Conservation (phyloP, 2,113 vertebrate genomes). For the Rhea americana region DNA sequence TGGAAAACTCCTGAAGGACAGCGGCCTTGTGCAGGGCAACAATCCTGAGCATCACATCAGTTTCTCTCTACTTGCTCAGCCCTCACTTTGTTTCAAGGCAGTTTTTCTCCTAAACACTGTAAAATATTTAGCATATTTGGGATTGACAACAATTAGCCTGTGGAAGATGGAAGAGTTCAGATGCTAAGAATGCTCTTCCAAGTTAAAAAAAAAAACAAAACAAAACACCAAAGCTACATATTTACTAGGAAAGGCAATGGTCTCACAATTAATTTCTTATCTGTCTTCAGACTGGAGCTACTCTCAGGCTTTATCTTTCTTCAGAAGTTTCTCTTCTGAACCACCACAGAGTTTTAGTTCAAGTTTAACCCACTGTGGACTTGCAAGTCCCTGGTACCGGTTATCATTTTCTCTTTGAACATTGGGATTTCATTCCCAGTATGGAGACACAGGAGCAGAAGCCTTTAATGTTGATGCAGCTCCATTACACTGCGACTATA, state of each 20-base stretch:
- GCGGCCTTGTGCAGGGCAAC: constrained; percentile 4
- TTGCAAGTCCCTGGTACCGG: not conserved
- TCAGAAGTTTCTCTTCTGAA: not conserved
- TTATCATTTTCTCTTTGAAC: not conserved
- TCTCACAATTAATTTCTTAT: not conserved
- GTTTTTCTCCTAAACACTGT: constrained; percentile 1
- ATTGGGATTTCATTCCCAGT: not conserved
- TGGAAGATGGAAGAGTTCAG: not conserved
- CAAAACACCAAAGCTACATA: not conserved
- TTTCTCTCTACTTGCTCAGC: not conserved
- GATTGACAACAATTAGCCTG: constrained; percentile 7
- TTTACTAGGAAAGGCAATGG: not conserved
- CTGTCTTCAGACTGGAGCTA: not conserved
- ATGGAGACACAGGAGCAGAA: not conserved
- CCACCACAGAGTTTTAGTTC: not conserved
- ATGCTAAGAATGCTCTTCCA: not conserved
- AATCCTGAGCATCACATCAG: not conserved
- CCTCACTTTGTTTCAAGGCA: constrained; percentile 10
- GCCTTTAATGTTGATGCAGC: not conserved
- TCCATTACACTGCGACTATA: not conserved
- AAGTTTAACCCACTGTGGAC: not conserved
- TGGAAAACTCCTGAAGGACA: constrained; percentile 67
- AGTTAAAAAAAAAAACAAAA: not conserved
- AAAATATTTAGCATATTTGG: not conserved
- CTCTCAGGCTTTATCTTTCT: not conserved